Evolutionary conservation across 2,888 invertebrate genomes (phyloP).

Genomic region (Agriopis leucophaearia): DNA sequence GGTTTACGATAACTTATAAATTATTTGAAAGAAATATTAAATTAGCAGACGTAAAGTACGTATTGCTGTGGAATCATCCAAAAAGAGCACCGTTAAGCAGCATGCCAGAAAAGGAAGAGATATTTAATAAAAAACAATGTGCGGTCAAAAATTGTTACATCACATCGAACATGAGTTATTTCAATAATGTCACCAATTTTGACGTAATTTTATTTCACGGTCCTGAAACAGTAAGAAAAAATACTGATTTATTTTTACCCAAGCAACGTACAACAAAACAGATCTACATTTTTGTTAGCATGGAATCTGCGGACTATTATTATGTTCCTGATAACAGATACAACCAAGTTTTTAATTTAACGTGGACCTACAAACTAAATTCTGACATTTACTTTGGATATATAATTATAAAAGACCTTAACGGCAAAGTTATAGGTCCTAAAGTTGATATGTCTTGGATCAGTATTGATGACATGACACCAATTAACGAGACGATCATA

Average conservation of each 20-base stretch:
- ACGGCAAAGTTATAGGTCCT: constrained; percentile 56
- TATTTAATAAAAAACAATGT: constrained; percentile 62
- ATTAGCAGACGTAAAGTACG: constrained; percentile 16
- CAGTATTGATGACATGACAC: constrained; percentile 52
- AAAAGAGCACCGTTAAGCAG: constrained; percentile 51
- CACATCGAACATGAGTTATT: constrained; percentile 52
- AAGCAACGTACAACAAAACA: constrained; percentile 61
- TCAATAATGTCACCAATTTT: constrained; percentile 55
- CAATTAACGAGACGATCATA: constrained; percentile 42
- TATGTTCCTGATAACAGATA: constrained; percentile 54
- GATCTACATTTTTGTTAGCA: constrained; percentile 62
- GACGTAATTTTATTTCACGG: constrained; percentile 67
- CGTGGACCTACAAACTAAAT: constrained; percentile 65
- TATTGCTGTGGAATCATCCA: constrained; percentile 59
- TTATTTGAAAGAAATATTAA: neutral
- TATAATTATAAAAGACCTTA: constrained; percentile 54
- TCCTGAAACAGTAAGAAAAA: constrained; percentile 49
- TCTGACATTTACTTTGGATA: constrained; percentile 65
- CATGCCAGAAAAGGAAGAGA: constrained; percentile 55
- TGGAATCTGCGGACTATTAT: constrained; percentile 65
- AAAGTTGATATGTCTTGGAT: constrained; percentile 56
- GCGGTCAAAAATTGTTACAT: constrained; percentile 64
- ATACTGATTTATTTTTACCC: constrained; percentile 32
- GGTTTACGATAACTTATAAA: neutral
- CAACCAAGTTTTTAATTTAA: constrained; percentile 65